Base-by-base conservation (phyloP, 2,888 invertebrate genomes). In the Lamellibrachia columna region DNA sequence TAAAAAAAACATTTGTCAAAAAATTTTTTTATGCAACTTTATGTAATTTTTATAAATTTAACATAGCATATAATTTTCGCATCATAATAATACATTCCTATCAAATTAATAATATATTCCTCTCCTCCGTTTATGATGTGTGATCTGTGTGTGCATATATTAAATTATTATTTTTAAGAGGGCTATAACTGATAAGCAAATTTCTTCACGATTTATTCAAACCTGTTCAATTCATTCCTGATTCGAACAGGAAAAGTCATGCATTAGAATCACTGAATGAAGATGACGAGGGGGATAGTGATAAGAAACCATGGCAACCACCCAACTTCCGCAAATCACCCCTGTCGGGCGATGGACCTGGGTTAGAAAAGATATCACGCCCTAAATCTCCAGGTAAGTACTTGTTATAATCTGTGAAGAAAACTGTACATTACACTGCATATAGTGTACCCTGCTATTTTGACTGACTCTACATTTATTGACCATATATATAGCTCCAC, bases 321-420 rank as follows among this genome's bases (percentile, higher is more conserved):
- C 75, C 75, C 15, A 75, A 75, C 75, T 22, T 75, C 75, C 75
- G 75, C 75, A 75, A 75, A 75, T 75, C 75, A 15, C 6, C 75
- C n/a, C 75, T 22, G 75, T 15, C 58, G 15, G 58, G 75, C 15
- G 75, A 75, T 75, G 75, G 75, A 11, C 75, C 15, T 22, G 75
- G 75, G 75, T 22, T 22, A 75, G 22, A 75, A 22, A 75, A 75
- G 22, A 75, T 75, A 11, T 75, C 75, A 22, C 75, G 75, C 22
- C 75, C 75, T n/a, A 75, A 75, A 75, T 75, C 75, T 75, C 75
- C 75, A 75, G 75, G 75, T 75, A 22, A 75, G 75, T 75, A 75
- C n/a, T 75, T 75, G 22, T 75, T 75, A 3, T 75, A 22, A 15
- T 15, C 75, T 75, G 22, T 75, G 75, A 6, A 75, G 15, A 75